Evolutionary conservation across 2,797 vertebrate genomes (phyloP).

Genomic region (Sebastes iracundus): DNA sequence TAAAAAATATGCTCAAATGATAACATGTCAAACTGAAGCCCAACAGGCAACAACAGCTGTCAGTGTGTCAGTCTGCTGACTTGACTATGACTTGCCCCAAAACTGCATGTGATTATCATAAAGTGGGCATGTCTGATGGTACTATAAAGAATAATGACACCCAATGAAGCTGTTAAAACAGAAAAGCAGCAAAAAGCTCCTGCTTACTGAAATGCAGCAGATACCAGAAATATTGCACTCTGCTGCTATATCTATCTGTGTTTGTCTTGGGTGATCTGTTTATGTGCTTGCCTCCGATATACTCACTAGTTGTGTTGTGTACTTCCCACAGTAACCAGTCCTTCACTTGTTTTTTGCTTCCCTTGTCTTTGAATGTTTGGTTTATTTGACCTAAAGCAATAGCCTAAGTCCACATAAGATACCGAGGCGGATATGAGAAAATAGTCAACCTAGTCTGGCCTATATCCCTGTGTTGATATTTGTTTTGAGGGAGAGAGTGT

Average conservation of each 20-base stretch:
- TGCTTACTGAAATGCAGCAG: neutral
- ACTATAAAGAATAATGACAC: neutral
- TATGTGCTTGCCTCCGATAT: neutral
- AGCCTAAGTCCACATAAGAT: constrained; percentile 47
- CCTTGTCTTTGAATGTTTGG: constrained; percentile 32
- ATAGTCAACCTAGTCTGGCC: constrained; percentile 44
- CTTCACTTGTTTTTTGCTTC: constrained; percentile 15
- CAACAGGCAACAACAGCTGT: too few relatives aligned
- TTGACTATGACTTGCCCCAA: too few relatives aligned
- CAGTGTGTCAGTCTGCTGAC: too few relatives aligned
- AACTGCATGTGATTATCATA: too few relatives aligned
- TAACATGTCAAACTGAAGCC: too few relatives aligned
- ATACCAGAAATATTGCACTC: neutral
- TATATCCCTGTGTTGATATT: constrained; percentile 68
- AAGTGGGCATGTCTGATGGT: neutral
- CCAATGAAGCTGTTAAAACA: neutral
- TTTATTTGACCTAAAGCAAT: constrained; percentile 57
- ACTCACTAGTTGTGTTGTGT: neutral
- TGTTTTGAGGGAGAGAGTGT: constrained; percentile 64
- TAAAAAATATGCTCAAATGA: too few relatives aligned
- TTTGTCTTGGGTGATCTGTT: neutral
- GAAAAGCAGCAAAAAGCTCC: neutral
- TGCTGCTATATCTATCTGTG: neutral
- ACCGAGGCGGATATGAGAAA: constrained; percentile 67
- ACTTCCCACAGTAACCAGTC: neutral